Base-by-base conservation (phyloP, 2,888 invertebrate genomes). In the Elegia similella region DNA sequence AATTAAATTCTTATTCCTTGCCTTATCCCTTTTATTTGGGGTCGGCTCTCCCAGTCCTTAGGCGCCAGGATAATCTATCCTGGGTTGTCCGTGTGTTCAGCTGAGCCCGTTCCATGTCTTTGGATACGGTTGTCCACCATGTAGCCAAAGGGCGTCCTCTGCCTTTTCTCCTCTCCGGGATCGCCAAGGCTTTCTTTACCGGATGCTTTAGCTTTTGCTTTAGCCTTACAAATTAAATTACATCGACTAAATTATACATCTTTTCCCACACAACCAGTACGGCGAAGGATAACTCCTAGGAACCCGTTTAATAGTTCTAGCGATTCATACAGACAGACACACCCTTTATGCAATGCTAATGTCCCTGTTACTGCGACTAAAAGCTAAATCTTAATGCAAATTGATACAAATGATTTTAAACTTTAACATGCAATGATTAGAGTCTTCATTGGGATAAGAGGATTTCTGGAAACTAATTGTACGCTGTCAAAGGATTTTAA, bases 401-500 rank as follows among this genome's bases (percentile, higher is more conserved):
- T 50, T 50, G 50, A 32, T 34, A 50, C 47, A n/a, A 34, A 47
- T 17, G 23, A 48, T 1, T 13, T 23, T 23, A 7, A 29, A 48
- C 48, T 29, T 48, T 55, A 55, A 34, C 17, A n/a, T 6, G 8
- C 48, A 42, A 3, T 7, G 6, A 6, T 55, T 42, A 47, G 13
- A 17, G 13, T 15, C 8, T 7, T 23, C 2, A 38, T 34, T 34
- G 6, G 1, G 10, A 10, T 50, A 10, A 13, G 7, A 1, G 29
- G 32, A 30, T 16, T 32, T 16, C 34, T 17, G 44, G 34, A 48
- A 8, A 6, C n/a, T 63, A 72, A 73, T 72, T 64, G 69, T 64
- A 57, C 59, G 54, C 63, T 57, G 66, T 68, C 71, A 73, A 66
- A 68, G 76, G 68, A 86, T 78, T 84, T 77, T 82, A 71, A 69